Evolutionary conservation across 2,888 invertebrate species (phyloP).

Genomic region (Argynnis bischoffii): DNA sequence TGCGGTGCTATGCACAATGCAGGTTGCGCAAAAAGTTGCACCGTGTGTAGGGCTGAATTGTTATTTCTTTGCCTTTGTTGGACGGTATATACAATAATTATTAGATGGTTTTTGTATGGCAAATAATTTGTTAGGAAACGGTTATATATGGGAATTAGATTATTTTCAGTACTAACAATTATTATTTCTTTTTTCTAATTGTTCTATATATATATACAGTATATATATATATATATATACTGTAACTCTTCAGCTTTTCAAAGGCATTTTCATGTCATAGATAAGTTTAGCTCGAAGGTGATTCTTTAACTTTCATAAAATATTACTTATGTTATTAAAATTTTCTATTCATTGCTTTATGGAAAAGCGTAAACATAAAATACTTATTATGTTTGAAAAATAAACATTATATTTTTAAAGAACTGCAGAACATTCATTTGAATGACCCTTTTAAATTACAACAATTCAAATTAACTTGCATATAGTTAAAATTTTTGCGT

Average conservation of each 20-base stretch:
- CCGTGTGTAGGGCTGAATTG: constrained; percentile 41
- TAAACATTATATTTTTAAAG: no score
- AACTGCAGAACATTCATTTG: no score
- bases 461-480: no score
- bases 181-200: no score
- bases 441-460: no score
- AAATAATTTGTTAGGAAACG: constrained; percentile 27
- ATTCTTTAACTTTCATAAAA: background rate
- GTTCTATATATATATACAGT: no score
- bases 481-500: background rate
- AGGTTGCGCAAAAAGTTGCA: constrained; percentile 62
- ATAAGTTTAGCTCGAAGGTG: background rate
- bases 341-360: no score
- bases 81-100: constrained; percentile 29
- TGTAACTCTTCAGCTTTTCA: background rate
- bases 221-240: no score
- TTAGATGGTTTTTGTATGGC: constrained; percentile 20
- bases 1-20: constrained; percentile 50
- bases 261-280: no score
- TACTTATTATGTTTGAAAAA: no score
- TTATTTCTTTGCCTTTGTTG: constrained; percentile 34
- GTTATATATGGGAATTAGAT: constrained; percentile 7
- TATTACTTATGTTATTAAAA: background rate
- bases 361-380: no score
- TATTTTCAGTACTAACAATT: no score